phyloP scores from a whole-genome alignment of 2,888 invertebrate genomes.

The Cenopis cana region DNA sequence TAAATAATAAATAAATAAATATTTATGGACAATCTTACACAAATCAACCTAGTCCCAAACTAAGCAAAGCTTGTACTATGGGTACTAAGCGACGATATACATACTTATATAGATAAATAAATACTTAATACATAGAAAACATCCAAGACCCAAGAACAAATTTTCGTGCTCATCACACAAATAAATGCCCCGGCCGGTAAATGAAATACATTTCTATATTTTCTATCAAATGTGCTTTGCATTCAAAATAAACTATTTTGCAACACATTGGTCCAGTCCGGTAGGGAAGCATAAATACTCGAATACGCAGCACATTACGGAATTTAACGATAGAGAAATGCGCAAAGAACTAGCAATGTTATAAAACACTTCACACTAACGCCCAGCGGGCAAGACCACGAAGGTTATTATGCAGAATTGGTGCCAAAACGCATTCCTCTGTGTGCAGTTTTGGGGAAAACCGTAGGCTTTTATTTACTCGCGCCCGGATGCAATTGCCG shows the following conservation, averaged over 20 bases:
- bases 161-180: too few relatives aligned
- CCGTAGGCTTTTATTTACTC: constrained; percentile 46
- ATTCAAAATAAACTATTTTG: not conserved
- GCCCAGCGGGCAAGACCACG: constrained; percentile 41
- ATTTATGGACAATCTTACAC: too few relatives aligned
- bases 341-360: constrained; percentile 35
- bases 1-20: too few relatives aligned
- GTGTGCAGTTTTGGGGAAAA: constrained; percentile 46
- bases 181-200: too few relatives aligned
- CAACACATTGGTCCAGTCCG: not conserved
- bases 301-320: constrained; percentile 34
- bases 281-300: constrained; percentile 22
- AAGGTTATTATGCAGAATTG: constrained; percentile 46
- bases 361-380: constrained; percentile 44
- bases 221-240: not conserved
- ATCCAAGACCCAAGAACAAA: too few relatives aligned
- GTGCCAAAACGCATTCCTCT: constrained; percentile 46
- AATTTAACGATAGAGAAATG: constrained; percentile 36
- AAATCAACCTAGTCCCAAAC: too few relatives aligned
- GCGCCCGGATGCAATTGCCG: constrained; percentile 43
- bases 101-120: too few relatives aligned
- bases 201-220: too few relatives aligned
- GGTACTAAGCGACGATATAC: too few relatives aligned
- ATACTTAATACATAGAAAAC: too few relatives aligned
- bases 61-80: too few relatives aligned